Conservation (phyloP, 2,797 vertebrate genomes). For the Sphaeramia orbicularis region DNA sequence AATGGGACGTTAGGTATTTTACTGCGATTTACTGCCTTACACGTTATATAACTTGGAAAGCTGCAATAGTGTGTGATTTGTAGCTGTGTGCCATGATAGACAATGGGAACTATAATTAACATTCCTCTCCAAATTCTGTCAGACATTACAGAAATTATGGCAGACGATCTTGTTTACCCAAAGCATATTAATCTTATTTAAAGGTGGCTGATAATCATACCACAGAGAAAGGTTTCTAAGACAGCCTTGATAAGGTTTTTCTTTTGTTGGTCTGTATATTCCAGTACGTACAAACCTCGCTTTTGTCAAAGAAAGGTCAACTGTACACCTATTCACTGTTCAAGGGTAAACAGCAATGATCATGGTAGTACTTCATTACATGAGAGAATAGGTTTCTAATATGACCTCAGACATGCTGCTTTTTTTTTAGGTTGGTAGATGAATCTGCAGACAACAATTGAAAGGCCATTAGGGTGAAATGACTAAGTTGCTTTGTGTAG, state of each 20-base stretch:
- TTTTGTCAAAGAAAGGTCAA: too few species aligned
- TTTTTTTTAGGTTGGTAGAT: background rate
- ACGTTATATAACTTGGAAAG: conserved; percentile 35
- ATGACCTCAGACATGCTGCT: background rate
- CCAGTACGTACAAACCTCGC: too few species aligned
- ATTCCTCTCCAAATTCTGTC: background rate
- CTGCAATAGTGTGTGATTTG: conserved; percentile 22
- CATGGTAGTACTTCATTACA: too few species aligned
- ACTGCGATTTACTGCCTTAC: conserved; percentile 3
- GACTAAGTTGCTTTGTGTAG: background rate
- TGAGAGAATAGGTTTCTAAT: background rate
- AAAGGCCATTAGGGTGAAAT: conserved; percentile 3
- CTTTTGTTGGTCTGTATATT: background rate
- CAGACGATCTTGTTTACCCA: conserved; percentile 40
- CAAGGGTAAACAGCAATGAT: background rate
- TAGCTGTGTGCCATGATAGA: conserved; percentile 16
- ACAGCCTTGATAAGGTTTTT: background rate
- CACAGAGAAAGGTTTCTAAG: too few species aligned
- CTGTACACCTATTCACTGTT: background rate
- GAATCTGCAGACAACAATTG: background rate
- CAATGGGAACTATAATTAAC: conserved; percentile 4
- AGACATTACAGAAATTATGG: background rate
- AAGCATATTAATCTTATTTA: background rate
- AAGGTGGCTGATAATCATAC: background rate
- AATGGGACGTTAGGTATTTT: too few species aligned